Evolutionary conservation across 2,113 vertebrate genomes (phyloP), one percentile per base, ranked within the genome.

Genomic region (Thomomys bottae): DNA sequence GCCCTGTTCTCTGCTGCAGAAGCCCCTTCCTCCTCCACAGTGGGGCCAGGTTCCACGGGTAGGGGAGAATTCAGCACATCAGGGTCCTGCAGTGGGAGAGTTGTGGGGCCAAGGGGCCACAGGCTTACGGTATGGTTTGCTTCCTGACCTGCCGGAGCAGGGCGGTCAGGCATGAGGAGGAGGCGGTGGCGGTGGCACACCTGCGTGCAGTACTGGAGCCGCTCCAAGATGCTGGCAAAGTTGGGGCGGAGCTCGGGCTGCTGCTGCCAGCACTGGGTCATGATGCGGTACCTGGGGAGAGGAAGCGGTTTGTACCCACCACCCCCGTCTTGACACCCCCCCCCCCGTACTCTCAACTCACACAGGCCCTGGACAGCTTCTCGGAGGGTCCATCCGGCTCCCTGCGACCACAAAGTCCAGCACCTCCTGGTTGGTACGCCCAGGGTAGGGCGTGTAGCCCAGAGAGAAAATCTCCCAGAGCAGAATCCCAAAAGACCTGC

Each of bases 201-300:
- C 98, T 99, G 99, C 93, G 98, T 99, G 92, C 98, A 99, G 77
- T 99, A 99, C 59, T 98, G 98, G 93, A 99, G 98, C 94, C 98
- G 98, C 92, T 99, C 98, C 97, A 99, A 97, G 93, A 99, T 98
- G 34, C 98, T 98, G 24, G 98, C 98, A 97, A 99, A 99, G 97
- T 98, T 98, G 76, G 99, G 99, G 38, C 98, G 96, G 88, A 99
- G 98, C 92, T 99, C 99, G 1, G 98, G 98, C 96, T 98, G 98
- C 87, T 99, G 99, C 96, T 99, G 99, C 99, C 99, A 99, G 95
- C 99, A 99, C 94, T 99, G 98, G 36, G 98, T 99, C 99, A 99
- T 99, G 96, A 99, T 98, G 75, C 98, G 97, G 96, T 99, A 99
- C 76, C 99, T 99, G 85, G 54, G 94, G 89, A 81, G 82, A 89